These are phyloP conservation scores for Venustaconcha ellipsiformis DNA, from an alignment of 1,140 invertebrate genomes.

Conservation along the genomic window DNA sequence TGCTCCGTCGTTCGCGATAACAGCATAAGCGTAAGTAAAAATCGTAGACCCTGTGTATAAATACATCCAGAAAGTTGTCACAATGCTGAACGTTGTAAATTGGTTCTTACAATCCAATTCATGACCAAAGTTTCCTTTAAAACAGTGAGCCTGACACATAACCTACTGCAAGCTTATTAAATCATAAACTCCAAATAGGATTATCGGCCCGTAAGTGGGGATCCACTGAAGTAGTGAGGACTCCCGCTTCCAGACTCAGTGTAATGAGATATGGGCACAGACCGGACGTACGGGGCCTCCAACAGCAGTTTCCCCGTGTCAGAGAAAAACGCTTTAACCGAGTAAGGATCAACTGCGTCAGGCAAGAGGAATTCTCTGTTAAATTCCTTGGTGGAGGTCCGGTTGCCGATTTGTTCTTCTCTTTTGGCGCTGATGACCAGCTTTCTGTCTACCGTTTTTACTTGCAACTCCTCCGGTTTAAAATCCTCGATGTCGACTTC, in stretches of 20 bases:
- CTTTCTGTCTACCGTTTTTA: constrained; percentile 64
- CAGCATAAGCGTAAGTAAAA: too few species aligned
- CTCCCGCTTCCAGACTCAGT: constrained; percentile 1
- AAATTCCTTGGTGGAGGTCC: constrained; percentile 63
- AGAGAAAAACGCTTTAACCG: constrained; percentile 65
- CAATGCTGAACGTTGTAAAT: too few species aligned
- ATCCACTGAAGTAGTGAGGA: too few species aligned
- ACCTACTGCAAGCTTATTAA: too few species aligned
- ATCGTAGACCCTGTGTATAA: too few species aligned
- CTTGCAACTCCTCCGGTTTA: constrained; percentile 63
- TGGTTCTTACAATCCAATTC: too few species aligned
- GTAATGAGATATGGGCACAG: constrained; percentile 41
- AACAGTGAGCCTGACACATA: too few species aligned
- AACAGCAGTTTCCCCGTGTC: constrained; percentile 63
- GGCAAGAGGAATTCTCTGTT: constrained; percentile 64
- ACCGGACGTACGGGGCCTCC: constrained; percentile 58
- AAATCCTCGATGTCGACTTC: constrained; percentile 64
- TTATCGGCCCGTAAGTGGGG: too few species aligned
- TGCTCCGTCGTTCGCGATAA: too few species aligned
- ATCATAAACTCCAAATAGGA: too few species aligned
- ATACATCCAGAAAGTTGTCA: too few species aligned
- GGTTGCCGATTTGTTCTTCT: constrained; percentile 56
- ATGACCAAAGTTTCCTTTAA: too few species aligned
- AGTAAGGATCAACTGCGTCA: constrained; percentile 64
- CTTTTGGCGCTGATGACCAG: constrained; percentile 59